These are phyloP conservation scores for Nasonia giraulti DNA, from an alignment of 1,140 invertebrate species.

Conservation along the genomic window DNA sequence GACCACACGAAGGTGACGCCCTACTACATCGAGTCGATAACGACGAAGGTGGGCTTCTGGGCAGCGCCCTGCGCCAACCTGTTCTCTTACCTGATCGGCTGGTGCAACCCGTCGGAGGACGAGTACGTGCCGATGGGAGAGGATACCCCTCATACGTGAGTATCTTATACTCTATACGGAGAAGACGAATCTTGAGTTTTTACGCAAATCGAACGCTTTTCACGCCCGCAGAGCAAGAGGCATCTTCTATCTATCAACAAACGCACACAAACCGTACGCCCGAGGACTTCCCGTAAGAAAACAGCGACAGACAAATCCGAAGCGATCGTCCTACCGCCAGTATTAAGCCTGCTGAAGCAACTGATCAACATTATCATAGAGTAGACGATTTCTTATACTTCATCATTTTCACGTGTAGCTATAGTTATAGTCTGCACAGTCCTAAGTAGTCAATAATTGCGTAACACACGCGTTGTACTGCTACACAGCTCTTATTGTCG, in stretches of 20 bases:
- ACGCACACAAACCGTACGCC: conserved; percentile 88
- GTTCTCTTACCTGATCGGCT: conserved; percentile 86
- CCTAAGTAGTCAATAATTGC: background rate
- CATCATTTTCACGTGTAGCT: background rate
- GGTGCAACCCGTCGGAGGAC: conserved; percentile 84
- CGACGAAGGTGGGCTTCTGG: conserved; percentile 85
- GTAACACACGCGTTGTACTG: background rate
- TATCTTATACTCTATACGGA: conserved; percentile 32
- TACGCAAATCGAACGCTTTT: too few relatives aligned
- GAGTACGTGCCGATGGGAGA: conserved; percentile 90
- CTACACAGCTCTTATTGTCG: background rate
- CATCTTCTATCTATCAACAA: conserved; percentile 89
- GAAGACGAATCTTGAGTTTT: background rate
- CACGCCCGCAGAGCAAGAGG: conserved; percentile 81
- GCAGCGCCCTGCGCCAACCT: conserved; percentile 87
- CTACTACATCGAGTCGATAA: conserved; percentile 91
- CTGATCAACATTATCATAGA: conserved; percentile 73
- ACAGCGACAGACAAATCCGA: conserved; percentile 69
- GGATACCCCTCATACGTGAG: conserved; percentile 83
- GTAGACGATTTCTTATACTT: conserved; percentile 56
- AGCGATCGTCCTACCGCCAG: conserved; percentile 73
- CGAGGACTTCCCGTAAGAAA: conserved; percentile 84
- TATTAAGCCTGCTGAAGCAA: conserved; percentile 72
- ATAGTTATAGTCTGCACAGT: background rate
- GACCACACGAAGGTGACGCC: conserved; percentile 92